Evolutionary conservation across 2,113 vertebrate species (phyloP), one percentile per base, ranked within the genome.

Genomic region (Rhinichthys klamathensis): DNA sequence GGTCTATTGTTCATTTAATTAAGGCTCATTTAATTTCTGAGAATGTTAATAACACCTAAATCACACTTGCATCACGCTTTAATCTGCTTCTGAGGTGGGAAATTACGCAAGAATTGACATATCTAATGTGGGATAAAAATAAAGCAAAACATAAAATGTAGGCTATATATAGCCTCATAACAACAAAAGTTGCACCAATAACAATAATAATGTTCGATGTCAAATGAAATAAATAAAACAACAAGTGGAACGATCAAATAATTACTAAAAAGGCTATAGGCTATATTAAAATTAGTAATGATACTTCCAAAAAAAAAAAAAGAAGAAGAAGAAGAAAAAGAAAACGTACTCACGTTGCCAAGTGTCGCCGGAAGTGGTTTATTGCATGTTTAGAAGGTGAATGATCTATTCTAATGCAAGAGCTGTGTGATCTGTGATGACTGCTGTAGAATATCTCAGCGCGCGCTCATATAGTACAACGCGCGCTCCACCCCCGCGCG

Each of bases 401-500:
- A 58, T 7, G 54, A 32, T 58, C 9, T n/a, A n/a, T n/a, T n/a
- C n/a, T 78, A 78, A 78, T n/a, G 16, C 27, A n/a, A 58, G 51
- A 58, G 30, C 75, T 78, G 49, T 78, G 49, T 38, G 15, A 16
- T 46, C n/a, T 78, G 30, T 38, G 15, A 16, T 46, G 41, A 74
- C 51, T 78, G 51, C 21, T 58, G 75, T 15, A 58, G 49, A n/a
- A n/a, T 78, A 21, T 58, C 75, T 13, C 27, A 7, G 16, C 51
- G 51, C 75, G 75, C 75, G 7, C 49, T 54, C 49, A 77, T 23
- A 77, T 76, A 75, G 15, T 27, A 21, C 49, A 11, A 6, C 74
- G 74, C 73, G 73, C 74, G 51, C 75, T 78, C 75, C 75, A 15
- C 75, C 75, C 75, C 75, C 75, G 51, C 27, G 27, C 41, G 1